Evolutionary conservation across 1,140 invertebrate species (phyloP), one percentile per base, ranked within the genome.

Genomic region (Leptinotarsa defecta): DNA sequence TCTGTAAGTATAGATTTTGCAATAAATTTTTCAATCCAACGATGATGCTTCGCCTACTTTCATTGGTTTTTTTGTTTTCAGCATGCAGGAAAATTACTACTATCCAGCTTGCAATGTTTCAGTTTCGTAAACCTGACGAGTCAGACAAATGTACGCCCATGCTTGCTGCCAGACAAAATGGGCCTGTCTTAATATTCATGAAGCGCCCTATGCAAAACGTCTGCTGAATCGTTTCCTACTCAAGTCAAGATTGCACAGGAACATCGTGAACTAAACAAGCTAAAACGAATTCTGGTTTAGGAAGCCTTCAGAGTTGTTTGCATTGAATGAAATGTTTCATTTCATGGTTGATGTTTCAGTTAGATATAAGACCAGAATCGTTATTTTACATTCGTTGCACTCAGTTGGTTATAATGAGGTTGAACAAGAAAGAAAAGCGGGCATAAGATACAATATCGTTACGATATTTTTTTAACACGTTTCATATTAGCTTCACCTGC

Each of bases 191-290:
- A 57, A 57, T 84, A 84, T 84, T 84, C 83, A 84, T 83, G 82
- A 83, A 77, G 70, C 79, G 81, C 83, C 80, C 82, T 82, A 84
- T 84, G 83, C 83, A 84, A 84, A 84, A 84, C 82, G 83, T 84
- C 80, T 82, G 82, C 82, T 82, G 82, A 82, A 83, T 82, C 79
- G 82, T 75, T 81, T 82, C 82, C 79, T 77, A 48, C 78, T 75
- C 77, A 72, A 76, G 80, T 73, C 76, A 65, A 78, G 77, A 77
- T 84, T 79, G 83, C 82, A 82, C 82, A 74, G 79, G 73, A 77
- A 71, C 75, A 48, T 65, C 65, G 68, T 73, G 34, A 48, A 74
- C 75, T 74, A 74, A 78, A 78, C 74, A 77, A 79, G 43, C 62
- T 70, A 64, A 76, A 65, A 75, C 75, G 69, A 78, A 78, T 74